Evolutionary conservation across 2,113 vertebrate genomes (phyloP).

Genomic region (Mus pahari): DNA sequence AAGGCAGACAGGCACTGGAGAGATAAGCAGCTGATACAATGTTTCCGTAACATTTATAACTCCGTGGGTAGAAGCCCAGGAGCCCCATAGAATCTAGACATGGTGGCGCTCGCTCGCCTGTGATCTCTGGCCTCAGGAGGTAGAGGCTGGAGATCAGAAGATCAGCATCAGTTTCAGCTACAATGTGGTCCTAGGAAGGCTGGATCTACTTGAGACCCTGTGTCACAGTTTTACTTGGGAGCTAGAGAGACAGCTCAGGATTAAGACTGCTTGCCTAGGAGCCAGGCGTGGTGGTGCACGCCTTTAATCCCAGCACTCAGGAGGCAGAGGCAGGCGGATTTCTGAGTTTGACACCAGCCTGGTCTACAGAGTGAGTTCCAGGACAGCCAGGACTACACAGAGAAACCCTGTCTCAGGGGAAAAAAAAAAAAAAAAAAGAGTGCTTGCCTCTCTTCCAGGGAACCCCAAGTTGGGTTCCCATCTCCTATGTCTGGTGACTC

Average conservation of each 20-base stretch:
- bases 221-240: neutral
- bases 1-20: too few species aligned
- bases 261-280: neutral
- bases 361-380: too few species aligned
- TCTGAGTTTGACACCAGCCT: too few species aligned
- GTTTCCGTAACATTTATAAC: neutral
- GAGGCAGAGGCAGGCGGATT: too few species aligned
- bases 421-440: too few species aligned
- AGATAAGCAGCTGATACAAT: neutral
- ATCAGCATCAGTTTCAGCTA: neutral
- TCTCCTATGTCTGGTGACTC: too few species aligned
- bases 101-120: fast-evolving
- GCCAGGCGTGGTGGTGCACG: too few species aligned
- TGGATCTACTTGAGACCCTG: neutral
- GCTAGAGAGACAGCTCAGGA: neutral
- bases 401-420: too few species aligned
- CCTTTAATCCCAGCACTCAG: too few species aligned
- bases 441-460: neutral
- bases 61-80: neutral
- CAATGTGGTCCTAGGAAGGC: too few species aligned
- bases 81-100: neutral
- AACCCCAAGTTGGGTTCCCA: neutral
- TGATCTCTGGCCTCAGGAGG: neutral
- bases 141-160: neutral
- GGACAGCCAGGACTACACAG: too few species aligned